Conservation (phyloP, 2,888 invertebrate genomes). For the Dasysyrphus albostriatus region DNA sequence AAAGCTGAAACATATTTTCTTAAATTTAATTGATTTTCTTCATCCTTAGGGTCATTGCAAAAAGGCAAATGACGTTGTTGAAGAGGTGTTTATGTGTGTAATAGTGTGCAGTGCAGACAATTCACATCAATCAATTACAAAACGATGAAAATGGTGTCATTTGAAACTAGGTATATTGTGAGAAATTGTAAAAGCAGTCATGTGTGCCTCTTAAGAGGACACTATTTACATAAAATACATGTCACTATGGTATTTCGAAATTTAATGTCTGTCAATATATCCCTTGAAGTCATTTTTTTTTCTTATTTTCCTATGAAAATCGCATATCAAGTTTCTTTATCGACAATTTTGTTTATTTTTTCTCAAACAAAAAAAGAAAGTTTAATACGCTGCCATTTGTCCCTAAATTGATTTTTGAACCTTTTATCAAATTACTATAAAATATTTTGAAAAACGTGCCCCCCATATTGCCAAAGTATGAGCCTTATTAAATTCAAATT, state of each 20-base stretch:
- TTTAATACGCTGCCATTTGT: conserved; percentile 53
- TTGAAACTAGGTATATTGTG: too few relatives aligned
- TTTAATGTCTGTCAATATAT: not conserved
- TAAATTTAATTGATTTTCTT: too few relatives aligned
- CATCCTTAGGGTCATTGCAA: too few relatives aligned
- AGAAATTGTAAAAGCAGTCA: too few relatives aligned
- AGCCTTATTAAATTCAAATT: conserved; percentile 72
- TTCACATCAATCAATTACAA: too few relatives aligned
- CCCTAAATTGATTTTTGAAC: conserved; percentile 49
- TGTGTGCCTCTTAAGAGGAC: too few relatives aligned
- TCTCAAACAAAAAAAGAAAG: not conserved
- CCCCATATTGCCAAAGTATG: conserved; percentile 45
- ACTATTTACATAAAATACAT: not conserved
- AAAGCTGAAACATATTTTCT: too few relatives aligned
- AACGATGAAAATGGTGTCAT: too few relatives aligned
- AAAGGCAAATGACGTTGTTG: too few relatives aligned
- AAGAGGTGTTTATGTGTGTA: too few relatives aligned
- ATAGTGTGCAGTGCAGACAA: too few relatives aligned
- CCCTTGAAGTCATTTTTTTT: not conserved
- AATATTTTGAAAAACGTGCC: conserved; percentile 37
- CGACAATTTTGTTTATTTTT: not conserved
- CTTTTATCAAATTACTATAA: conserved; percentile 33
- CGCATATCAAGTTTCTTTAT: not conserved
- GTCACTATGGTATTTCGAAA: not conserved
- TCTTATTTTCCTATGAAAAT: not conserved